Evolutionary conservation across 1,140 invertebrate genomes (phyloP).

Genomic region (Oryctes rhinoceros): DNA sequence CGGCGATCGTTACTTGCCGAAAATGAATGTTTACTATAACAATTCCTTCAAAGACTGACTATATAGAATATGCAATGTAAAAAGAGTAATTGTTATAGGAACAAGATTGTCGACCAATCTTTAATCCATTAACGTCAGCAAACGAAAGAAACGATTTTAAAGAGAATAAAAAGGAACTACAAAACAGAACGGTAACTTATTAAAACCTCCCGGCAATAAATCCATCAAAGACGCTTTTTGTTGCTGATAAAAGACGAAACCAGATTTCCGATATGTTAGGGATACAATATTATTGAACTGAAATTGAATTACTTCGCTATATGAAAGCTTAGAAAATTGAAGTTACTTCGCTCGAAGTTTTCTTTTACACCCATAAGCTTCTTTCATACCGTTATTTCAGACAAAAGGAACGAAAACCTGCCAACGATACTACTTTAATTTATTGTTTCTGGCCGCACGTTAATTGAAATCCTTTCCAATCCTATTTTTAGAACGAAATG

Average conservation of each 20-base stretch:
- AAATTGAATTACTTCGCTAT: neutral
- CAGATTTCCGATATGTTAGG: slow-evolving; percentile 13
- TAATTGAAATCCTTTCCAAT: too few relatives aligned
- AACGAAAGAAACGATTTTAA: neutral
- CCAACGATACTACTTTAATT: neutral
- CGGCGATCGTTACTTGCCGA: neutral
- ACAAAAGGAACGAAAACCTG: neutral
- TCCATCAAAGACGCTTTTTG: slow-evolving; percentile 11
- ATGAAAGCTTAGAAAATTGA: slow-evolving; percentile 11
- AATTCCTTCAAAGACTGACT: too few relatives aligned
- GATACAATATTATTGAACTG: slow-evolving; percentile 1
- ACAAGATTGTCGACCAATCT: neutral
- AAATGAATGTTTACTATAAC: too few relatives aligned
- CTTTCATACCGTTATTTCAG: neutral
- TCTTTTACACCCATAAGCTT: neutral
- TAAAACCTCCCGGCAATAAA: slow-evolving; percentile 3
- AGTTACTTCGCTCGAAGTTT: neutral
- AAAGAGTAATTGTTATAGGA: neutral
- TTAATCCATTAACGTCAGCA: neutral
- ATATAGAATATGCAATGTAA: neutral
- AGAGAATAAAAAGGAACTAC: neutral
- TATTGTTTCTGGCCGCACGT: neutral
- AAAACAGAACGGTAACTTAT: neutral
- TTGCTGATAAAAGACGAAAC: neutral
- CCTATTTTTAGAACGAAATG: too few relatives aligned